phyloP scores from a whole-genome alignment of 1,140 invertebrate genomes.

The Alviniconcha marisindica region DNA sequence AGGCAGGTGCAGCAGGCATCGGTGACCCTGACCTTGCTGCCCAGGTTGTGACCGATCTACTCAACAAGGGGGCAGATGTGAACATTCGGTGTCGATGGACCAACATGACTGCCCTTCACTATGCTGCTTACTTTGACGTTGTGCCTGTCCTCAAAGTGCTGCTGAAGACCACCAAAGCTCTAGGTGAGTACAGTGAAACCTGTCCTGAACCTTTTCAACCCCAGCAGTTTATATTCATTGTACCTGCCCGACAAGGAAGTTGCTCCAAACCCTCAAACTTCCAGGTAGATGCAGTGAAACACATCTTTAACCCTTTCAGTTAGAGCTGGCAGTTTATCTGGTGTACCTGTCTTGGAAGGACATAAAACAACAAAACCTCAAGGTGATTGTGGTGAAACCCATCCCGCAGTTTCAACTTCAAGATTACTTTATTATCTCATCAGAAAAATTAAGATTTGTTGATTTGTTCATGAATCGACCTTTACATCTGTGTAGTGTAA shows the following conservation, averaged over 20 bases:
- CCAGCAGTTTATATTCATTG: background rate
- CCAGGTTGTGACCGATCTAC: slow-evolving; percentile 68
- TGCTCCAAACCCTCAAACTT: too few species aligned
- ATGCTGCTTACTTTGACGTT: slow-evolving; percentile 80
- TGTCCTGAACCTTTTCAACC: background rate
- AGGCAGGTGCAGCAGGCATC: slow-evolving; percentile 79
- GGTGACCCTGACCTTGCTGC: slow-evolving; percentile 75
- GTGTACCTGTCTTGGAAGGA: too few species aligned
- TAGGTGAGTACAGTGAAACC: slow-evolving; percentile 60
- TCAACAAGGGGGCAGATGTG: slow-evolving; percentile 77
- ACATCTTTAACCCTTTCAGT: background rate
- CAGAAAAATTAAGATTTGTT: too few species aligned
- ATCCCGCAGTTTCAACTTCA: too few species aligned
- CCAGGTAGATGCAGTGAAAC: background rate
- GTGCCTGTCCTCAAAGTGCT: slow-evolving; percentile 77
- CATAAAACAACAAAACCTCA: too few species aligned
- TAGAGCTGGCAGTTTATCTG: background rate
- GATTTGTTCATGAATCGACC: too few species aligned
- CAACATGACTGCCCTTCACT: slow-evolving; percentile 80
- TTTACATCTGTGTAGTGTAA: too few species aligned
- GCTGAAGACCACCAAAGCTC: slow-evolving; percentile 72
- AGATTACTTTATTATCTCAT: too few species aligned
- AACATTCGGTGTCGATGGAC: slow-evolving; percentile 79
- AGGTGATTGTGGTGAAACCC: too few species aligned
- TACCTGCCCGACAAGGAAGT: background rate